Base-by-base conservation (phyloP, 2,113 vertebrate genomes). In the Leucoraja erinaceus region DNA sequence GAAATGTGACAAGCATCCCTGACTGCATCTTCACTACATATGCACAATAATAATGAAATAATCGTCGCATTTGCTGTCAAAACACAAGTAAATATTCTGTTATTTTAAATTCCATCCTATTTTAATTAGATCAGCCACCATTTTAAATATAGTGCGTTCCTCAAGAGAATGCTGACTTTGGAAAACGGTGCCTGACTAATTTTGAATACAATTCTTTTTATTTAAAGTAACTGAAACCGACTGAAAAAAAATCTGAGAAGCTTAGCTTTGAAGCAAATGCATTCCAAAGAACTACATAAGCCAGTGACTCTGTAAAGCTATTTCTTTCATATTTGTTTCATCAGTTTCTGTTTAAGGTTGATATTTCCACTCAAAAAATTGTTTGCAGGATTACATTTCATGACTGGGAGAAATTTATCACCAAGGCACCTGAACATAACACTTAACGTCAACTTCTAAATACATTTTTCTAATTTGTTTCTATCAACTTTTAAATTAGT, bases 401-500 rank as follows among this genome's bases (percentile, higher is more conserved):
- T 63, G n/a, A 88, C 83, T 88, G 59, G 63, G 31, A 61, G 14
- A 31, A 61, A n/a, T 86, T 86, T 86, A 63, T 63, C n/a, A 18
- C 83, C 59, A 63, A 88, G 28, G 12, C 28, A 31, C 5, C n/a
- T 63, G 28, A 2, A n/a, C n/a, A 88, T 63, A 88, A 88, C n/a
- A 16, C 63, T n/a, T 31, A 63, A 16, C 63, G 4, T 33, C 14
- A n/a, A 63, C 31, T 88, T 88, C 83, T 18, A 18, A 63, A 88
- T 63, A 28, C 59, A 63, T 31, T 63, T 31, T 88, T 88, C 59
- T 88, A 66, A n/a, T 63, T 88, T 88, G 12, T 88, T 66, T 31
- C 83, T 63, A 61, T 88, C 59, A 61, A 66, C 31, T 59, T 88
- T 88, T 88, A 63, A 88, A 88, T 88, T 31, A 88, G 59, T 63